Base-by-base conservation (phyloP, 2,113 vertebrate species). In the Mirza zaza region DNA sequence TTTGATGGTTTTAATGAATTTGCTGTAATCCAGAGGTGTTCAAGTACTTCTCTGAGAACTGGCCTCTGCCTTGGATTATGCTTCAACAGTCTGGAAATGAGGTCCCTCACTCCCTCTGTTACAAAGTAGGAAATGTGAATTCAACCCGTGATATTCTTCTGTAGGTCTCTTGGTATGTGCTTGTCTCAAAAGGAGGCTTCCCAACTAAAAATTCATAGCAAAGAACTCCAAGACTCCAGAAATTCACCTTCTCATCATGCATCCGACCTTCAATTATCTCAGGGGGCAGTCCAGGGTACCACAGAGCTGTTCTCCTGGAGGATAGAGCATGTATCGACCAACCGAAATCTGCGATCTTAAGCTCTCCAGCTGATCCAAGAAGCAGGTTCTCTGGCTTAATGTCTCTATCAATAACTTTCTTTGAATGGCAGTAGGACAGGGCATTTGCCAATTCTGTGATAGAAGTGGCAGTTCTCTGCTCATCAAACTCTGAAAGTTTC, bases 201-300 rank as follows among this genome's bases (percentile, higher is more conserved):
- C 99, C 99, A 10, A 99, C 99, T 50, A 99, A 97, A 95, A 99
- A 99, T 95, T 99, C 99, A 0, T 99, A 99, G 98, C 99, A 99
- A 20, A 99, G 99, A 65, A 99, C 99, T 0, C 99, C 99, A 0
- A 99, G 98, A 96, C 99, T 99, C 99, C 99, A 99, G 55, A 99
- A 98, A 84, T 99, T 99, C 80, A 99, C 99, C 94, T 99, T 99
- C 94, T 99, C 99, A 2, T 99, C 99, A 0, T 99, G 99, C 91
- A 99, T 99, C 77, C 99, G 99, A 39, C 99, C 99, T 93, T 99
- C 99, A 8, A 99, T 99, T 99, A 99, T 99, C 98, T 99, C 99
- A 0, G 99, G 99, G 59, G 99, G 99, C 99, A 99, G 95, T 99
- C 99, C 81, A 99, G 98, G 0, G 99, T 99, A 17, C 99, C 99